A percentile compares a stretch with the other conserved stretches of the same genome.
Conservation (phyloP, 2,888 invertebrate species). For the Acronicta psi region DNA sequence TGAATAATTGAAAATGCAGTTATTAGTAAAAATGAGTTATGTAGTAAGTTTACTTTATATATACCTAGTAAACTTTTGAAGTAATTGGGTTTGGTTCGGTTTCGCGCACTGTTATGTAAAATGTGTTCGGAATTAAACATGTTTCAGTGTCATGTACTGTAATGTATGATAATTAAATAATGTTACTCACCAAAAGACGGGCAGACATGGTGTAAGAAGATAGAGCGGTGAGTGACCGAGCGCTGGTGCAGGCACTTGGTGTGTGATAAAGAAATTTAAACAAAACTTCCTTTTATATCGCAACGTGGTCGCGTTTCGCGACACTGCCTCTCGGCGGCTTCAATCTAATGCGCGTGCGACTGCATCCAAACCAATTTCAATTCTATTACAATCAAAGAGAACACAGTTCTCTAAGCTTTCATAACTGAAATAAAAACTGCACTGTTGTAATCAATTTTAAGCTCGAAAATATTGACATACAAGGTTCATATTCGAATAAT, state of each 20-base stretch:
- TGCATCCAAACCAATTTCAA: constrained; percentile 54
- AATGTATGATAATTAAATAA: constrained; percentile 26
- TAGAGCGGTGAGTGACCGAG: constrained; percentile 72
- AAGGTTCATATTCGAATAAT: constrained; percentile 56
- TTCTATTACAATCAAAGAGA: constrained; percentile 58
- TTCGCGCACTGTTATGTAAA: constrained; percentile 7
- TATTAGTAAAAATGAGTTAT: too few relatives aligned
- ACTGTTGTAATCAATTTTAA: constrained; percentile 55
- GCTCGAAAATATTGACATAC: constrained; percentile 50
- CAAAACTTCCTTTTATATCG: constrained; percentile 88
- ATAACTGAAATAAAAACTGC: constrained; percentile 28
- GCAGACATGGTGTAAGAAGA: constrained; percentile 80
- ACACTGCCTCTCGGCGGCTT: constrained; percentile 79
- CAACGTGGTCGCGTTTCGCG: constrained; percentile 88
- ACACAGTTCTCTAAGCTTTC: constrained; percentile 48
- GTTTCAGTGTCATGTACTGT: constrained; percentile 6
- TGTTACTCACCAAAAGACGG: constrained; percentile 85
- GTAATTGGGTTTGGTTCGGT: background rate
- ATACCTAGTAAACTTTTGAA: too few relatives aligned
- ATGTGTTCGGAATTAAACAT: constrained; percentile 16
- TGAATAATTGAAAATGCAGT: too few relatives aligned
- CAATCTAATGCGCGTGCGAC: constrained; percentile 62
- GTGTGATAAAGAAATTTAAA: constrained; percentile 87
- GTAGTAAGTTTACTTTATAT: too few relatives aligned
- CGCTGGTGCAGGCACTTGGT: constrained; percentile 77